Conservation (phyloP, 1,140 invertebrate genomes). For the Cotesia chilonis region DNA sequence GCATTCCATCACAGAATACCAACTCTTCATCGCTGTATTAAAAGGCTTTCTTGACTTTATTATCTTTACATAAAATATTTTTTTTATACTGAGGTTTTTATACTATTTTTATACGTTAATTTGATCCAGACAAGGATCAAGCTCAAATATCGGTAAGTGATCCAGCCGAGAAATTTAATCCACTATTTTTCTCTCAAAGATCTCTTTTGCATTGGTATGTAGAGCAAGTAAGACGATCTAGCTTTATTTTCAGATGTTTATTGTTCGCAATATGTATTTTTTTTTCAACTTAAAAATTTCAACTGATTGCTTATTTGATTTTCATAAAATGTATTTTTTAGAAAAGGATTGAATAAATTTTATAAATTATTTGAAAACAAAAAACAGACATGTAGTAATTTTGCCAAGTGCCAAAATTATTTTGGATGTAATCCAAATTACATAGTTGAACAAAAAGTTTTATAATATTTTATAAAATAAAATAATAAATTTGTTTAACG, state of each 20-base stretch:
- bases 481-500: no score
- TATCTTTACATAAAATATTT: not conserved
- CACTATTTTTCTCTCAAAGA: no score
- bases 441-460: not conserved
- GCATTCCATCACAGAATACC: conserved; percentile 43
- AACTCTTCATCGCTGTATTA: conserved; percentile 20
- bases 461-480: no score
- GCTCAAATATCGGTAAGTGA: conserved; percentile 18
- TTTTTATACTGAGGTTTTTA: not conserved
- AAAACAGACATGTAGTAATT: not conserved
- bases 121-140: conserved; percentile 12
- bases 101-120: conserved; percentile 15
- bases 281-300: not conserved
- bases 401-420: conserved; percentile 16
- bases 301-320: not conserved
- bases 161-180: conserved; percentile 14
- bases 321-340: no score
- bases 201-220: not conserved
- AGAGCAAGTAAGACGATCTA: not conserved
- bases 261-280: not conserved
- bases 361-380: not conserved
- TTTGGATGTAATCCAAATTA: conserved; percentile 20
- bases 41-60: not conserved
- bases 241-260: not conserved
- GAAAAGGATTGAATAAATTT: not conserved